Evolutionary conservation across 2,113 vertebrate species (phyloP).

Genomic region (Callipepla squamata): DNA sequence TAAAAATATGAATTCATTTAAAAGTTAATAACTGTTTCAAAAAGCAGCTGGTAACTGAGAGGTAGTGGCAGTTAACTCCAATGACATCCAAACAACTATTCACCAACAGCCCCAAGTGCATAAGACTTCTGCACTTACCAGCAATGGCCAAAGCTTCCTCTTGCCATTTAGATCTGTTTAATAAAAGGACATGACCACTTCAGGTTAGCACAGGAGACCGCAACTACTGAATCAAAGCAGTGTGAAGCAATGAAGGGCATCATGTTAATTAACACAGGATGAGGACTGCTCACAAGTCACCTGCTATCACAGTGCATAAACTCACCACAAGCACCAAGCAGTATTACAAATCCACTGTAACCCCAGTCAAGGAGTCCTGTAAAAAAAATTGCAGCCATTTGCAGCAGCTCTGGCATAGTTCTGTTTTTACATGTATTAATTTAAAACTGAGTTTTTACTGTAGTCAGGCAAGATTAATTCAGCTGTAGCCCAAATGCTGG

Average conservation of each 20-base stretch:
- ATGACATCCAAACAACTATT: conserved; percentile 7
- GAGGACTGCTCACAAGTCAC: background rate
- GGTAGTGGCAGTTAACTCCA: conserved; percentile 50
- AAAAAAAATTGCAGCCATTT: background rate
- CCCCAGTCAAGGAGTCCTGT: background rate
- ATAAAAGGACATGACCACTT: background rate
- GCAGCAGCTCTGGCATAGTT: conserved; percentile 43
- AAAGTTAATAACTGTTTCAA: background rate
- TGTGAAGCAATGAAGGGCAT: background rate
- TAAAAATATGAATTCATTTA: conserved; percentile 9
- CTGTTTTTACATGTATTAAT: background rate
- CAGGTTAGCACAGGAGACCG: background rate
- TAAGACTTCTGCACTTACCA: conserved; percentile 14
- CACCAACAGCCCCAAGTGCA: background rate
- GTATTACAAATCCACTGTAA: background rate
- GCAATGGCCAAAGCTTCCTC: background rate
- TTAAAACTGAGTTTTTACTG: conserved; percentile 33
- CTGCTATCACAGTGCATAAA: conserved; percentile 5
- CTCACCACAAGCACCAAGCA: conserved; percentile 37
- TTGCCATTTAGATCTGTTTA: background rate
- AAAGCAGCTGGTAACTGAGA: conserved; percentile 44
- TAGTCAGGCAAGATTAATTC: conserved; percentile 32
- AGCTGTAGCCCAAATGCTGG: background rate
- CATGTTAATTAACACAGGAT: background rate
- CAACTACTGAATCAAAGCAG: background rate